Percentiles rank a stretch among this genome's conserved stretches.
Conservation (phyloP, 1,140 invertebrate genomes). For the Paraescarpia echinospica region DNA sequence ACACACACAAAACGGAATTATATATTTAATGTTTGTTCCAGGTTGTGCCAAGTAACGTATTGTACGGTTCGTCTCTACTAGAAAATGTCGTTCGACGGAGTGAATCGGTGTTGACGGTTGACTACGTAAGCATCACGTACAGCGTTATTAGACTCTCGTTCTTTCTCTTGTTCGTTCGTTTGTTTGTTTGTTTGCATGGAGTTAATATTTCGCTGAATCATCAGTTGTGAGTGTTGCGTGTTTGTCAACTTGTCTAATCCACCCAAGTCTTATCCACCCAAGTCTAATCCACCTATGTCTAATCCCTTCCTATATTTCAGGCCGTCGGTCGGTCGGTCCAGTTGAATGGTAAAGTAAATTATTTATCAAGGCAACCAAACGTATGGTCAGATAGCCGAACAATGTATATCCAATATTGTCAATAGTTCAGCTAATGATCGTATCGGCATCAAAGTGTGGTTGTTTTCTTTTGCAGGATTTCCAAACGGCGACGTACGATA, state of each 20-base stretch:
- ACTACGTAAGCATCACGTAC: slow-evolving; percentile 8
- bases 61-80: neutral
- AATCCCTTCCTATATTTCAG: neutral
- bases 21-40: neutral
- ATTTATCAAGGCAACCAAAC: neutral
- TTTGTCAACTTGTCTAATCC: neutral
- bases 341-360: neutral
- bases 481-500: neutral
- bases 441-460: neutral
- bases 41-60: neutral
- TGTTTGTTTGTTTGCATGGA: neutral
- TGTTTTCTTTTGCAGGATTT: neutral
- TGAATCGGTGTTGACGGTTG: neutral
- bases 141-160: neutral
- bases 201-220: neutral
- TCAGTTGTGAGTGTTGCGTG: neutral
- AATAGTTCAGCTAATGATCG: neutral
- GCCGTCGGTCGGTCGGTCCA: neutral
- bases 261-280: no score
- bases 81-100: neutral
- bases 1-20: neutral
- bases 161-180: neutral
- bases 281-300: no score
- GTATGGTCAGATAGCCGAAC: neutral
- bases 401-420: neutral